Evolutionary conservation across 1,140 invertebrate species (phyloP).

Genomic region (Helicoverpa armigera): DNA sequence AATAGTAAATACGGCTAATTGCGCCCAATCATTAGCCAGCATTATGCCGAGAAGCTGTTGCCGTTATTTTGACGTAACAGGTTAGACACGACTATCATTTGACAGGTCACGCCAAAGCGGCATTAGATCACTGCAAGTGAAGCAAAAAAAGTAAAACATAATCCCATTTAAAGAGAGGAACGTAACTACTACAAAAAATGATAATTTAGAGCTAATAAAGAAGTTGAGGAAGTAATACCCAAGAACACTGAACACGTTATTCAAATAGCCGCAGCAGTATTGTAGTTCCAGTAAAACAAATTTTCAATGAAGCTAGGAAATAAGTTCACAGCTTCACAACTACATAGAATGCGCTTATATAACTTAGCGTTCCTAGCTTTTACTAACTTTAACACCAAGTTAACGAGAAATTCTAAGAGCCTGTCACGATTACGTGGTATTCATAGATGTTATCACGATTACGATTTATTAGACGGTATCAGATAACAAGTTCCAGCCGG

Average conservation of each 20-base stretch:
- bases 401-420: constrained; percentile 19
- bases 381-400: constrained; percentile 27
- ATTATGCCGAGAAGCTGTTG: constrained; percentile 36
- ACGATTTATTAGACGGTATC: neutral
- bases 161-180: neutral
- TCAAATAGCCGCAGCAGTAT: constrained; percentile 23
- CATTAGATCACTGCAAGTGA: constrained; percentile 25
- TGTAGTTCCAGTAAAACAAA: neutral
- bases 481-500: neutral
- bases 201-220: neutral
- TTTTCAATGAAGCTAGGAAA: constrained; percentile 40
- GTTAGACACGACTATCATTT: constrained; percentile 36
- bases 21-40: constrained; percentile 42
- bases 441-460: constrained; percentile 6
- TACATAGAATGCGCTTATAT: constrained; percentile 17
- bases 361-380: constrained; percentile 28
- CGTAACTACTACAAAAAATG: neutral
- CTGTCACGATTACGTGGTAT: constrained; percentile 22
- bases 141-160: neutral
- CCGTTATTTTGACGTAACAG: constrained; percentile 51
- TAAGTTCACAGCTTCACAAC: constrained; percentile 29
- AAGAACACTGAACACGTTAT: constrained; percentile 9
- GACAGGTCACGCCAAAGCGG: constrained; percentile 47
- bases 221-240: neutral
- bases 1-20: constrained; percentile 45